These are phyloP conservation scores for Anseranas semipalmata DNA, from an alignment of 2,113 vertebrate genomes.

Conservation along the genomic window DNA sequence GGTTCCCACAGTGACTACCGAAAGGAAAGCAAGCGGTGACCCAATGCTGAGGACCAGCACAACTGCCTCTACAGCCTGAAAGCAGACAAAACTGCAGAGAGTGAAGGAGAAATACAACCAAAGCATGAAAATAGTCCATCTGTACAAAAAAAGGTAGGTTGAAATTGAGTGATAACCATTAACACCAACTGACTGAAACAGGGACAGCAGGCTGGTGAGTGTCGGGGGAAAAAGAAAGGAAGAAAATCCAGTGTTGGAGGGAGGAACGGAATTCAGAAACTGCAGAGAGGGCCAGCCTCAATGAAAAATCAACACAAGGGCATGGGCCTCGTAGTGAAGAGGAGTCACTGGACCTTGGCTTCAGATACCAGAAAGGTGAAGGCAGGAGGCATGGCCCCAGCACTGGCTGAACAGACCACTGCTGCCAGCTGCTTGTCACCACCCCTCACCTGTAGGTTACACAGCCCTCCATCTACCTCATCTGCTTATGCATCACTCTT, in stretches of 20 bases:
- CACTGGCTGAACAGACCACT: not conserved
- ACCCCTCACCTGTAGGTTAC: not conserved
- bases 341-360: not conserved
- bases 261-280: not conserved
- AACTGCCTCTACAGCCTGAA: rapidly evolving
- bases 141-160: not conserved
- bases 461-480: not conserved
- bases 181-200: not conserved
- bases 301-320: not conserved
- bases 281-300: not conserved
- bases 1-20: not conserved
- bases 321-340: not conserved
- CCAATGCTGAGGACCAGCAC: not conserved
- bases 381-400: not conserved
- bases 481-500: rapidly evolving
- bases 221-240: rapidly evolving
- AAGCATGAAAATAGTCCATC: not conserved
- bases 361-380: not conserved
- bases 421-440: not conserved
- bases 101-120: not conserved
- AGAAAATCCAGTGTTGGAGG: not conserved
- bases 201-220: not conserved
- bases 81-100: not conserved
- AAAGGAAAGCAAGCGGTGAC: not conserved
- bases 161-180: not conserved